phyloP scores from a whole-genome alignment of 2,113 vertebrate species.

The Dascyllus trimaculatus region DNA sequence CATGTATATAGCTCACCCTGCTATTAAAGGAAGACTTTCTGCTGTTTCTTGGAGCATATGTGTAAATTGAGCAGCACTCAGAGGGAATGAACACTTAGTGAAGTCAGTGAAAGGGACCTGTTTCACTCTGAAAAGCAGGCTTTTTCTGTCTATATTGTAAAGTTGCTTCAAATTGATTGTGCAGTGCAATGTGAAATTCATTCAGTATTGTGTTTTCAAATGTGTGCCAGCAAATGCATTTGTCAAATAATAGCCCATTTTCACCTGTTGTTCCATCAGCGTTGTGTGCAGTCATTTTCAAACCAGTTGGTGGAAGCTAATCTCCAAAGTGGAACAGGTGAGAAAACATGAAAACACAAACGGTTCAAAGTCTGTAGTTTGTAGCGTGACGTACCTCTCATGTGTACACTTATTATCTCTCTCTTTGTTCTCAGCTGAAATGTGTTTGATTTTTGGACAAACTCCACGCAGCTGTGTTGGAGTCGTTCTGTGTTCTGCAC shows the following conservation, averaged over 20 bases:
- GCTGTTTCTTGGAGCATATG: slow-evolving; percentile 38
- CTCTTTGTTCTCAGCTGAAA: slow-evolving; percentile 21
- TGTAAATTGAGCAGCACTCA: slow-evolving; percentile 46
- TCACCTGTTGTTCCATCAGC: slow-evolving; percentile 28
- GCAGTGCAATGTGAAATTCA: slow-evolving; percentile 64
- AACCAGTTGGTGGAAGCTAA: slow-evolving; percentile 35
- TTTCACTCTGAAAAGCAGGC: slow-evolving; percentile 4
- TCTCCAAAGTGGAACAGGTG: slow-evolving; percentile 22
- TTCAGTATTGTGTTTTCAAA: slow-evolving; percentile 68
- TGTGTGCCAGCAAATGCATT: slow-evolving; percentile 41
- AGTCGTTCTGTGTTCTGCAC: slow-evolving; percentile 35
- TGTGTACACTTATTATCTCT: slow-evolving; percentile 35
- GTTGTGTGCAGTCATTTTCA: slow-evolving; percentile 47
- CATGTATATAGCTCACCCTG: slow-evolving; percentile 49
- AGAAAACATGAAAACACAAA: slow-evolving; percentile 2
- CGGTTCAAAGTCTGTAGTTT: slow-evolving; percentile 15
- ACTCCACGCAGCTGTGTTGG: slow-evolving; percentile 18
- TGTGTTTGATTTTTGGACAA: neutral
- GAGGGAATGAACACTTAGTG: slow-evolving; percentile 20
- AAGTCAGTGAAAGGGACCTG: slow-evolving; percentile 26
- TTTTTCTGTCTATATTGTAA: slow-evolving; percentile 59
- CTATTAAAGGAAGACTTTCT: slow-evolving; percentile 52
- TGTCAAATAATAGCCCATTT: slow-evolving; percentile 28
- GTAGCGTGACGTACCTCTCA: slow-evolving; percentile 22
- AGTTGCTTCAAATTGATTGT: slow-evolving; percentile 65